Conservation (phyloP, 2,888 invertebrate species). For the Pinctada fucata region DNA sequence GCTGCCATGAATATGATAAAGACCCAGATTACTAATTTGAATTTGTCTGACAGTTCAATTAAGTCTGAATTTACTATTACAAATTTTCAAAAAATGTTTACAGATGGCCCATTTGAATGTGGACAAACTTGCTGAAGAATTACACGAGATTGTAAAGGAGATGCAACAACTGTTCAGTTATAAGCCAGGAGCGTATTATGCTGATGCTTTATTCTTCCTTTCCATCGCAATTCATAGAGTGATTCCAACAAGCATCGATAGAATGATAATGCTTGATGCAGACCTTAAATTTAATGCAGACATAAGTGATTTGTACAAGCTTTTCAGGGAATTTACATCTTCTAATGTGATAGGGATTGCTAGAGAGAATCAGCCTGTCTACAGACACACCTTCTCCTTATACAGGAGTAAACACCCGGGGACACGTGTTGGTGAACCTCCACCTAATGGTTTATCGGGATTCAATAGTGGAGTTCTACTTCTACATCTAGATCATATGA, state of each 20-base stretch:
- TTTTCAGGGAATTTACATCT: slow-evolving; percentile 83
- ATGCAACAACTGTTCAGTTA: slow-evolving; percentile 85
- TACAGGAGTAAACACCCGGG: slow-evolving; percentile 83
- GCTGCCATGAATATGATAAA: not conserved
- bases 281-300: slow-evolving; percentile 86
- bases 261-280: slow-evolving; percentile 86
- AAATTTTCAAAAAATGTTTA: slow-evolving; percentile 21
- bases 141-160: slow-evolving; percentile 82
- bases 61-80: not conserved
- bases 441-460: slow-evolving; percentile 81
- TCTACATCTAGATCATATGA: slow-evolving; percentile 83
- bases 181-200: slow-evolving; percentile 86
- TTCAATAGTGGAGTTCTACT: slow-evolving; percentile 89
- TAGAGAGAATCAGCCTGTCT: slow-evolving; percentile 87
- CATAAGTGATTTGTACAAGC: slow-evolving; percentile 82
- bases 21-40: too few species aligned
- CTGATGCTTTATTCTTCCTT: slow-evolving; percentile 87
- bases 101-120: slow-evolving; percentile 82
- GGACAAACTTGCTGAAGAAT: slow-evolving; percentile 80
- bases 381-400: slow-evolving; percentile 84
- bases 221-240: slow-evolving; percentile 86
- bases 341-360: slow-evolving; percentile 81
- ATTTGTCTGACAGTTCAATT: not conserved
- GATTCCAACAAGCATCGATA: slow-evolving; percentile 81
- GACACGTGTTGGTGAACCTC: slow-evolving; percentile 82